A percentile compares a stretch with the other conserved stretches of the same genome.
Evolutionary conservation across 1,140 invertebrate genomes (phyloP).

Genomic region (Macrotrachela quadricornifera): DNA sequence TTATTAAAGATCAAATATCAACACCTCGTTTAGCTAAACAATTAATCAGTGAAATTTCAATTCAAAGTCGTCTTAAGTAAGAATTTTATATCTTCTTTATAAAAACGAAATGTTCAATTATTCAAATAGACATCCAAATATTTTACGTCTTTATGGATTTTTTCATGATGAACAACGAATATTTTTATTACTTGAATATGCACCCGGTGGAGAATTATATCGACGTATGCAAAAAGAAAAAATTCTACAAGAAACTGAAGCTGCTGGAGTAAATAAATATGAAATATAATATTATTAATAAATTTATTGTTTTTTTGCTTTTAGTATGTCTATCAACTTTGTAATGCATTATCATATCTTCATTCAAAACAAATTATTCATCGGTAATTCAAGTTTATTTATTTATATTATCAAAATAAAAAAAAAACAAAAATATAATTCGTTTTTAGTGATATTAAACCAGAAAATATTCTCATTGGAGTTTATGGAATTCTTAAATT

Average conservation of each 20-base stretch:
- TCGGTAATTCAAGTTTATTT: constrained; percentile 25
- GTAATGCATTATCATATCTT: constrained; percentile 69
- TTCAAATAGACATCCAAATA: constrained; percentile 64
- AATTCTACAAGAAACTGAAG: constrained; percentile 32
- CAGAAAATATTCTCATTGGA: constrained; percentile 72
- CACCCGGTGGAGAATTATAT: constrained; percentile 66
- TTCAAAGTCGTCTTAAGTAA: constrained; percentile 42
- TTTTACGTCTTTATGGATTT: constrained; percentile 63
- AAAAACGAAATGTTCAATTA: constrained; percentile 18
- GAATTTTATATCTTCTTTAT: no score
- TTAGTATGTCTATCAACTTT: constrained; percentile 56
- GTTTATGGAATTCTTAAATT: constrained; percentile 68
- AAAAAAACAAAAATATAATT: no score
- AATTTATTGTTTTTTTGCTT: no score
- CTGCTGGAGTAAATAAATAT: constrained; percentile 12
- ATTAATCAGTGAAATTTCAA: constrained; percentile 71
- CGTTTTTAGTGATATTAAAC: constrained; percentile 46
- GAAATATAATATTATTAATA: no score
- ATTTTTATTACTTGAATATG: constrained; percentile 76
- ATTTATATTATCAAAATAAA: no score
- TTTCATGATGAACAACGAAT: constrained; percentile 71
- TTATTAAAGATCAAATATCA: constrained; percentile 68
- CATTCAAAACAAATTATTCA: constrained; percentile 85
- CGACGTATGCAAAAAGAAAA: constrained; percentile 33
- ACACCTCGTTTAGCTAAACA: constrained; percentile 74